Base-by-base conservation (phyloP, 2,113 vertebrate genomes). In the Aegithalos caudatus region DNA sequence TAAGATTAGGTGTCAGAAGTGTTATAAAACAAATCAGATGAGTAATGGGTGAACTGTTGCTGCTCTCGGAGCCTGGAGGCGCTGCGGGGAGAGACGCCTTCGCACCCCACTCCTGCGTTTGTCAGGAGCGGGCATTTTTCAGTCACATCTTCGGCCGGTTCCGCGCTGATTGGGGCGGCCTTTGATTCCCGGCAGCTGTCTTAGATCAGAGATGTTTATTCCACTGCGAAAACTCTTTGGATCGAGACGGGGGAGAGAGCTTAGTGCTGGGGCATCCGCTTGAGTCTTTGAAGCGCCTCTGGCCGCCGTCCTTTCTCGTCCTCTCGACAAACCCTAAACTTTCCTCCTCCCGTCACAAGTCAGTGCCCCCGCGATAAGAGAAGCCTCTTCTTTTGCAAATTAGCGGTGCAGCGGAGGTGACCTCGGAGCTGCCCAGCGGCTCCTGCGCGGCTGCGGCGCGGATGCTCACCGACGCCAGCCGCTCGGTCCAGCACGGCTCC, bases 191-290 rank as follows among this genome's bases (percentile, higher is more conserved):
- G 42, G 95, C 96, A 97, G 97, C 96, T 97, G 96, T 77, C 94
- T 97, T 80, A 76, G 74, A 93, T 98, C 96, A 97, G 92, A 86
- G 86, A 88, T 97, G 96, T 96, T 97, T 98, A 97, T 97, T 97
- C 78, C 87, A 77, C 64, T 28, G 81, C 47, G 93, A 95, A 95
- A 79, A 45, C 66, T 58, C 88, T 65, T 93, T 61, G 92, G 90
- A 90, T 81, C 10, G 50, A 86, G 87, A 86, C 25, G 62, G 65
- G 74, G 80, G 94, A 84, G 87, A 87, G 74, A 67, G 72, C n/a
- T 88, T 33, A 27, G 78, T 22, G 62, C 14, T 25, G 80, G 78
- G 90, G 78, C 56, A 71, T 54, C 91, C 4, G 25, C 29, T 28
- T 4, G 33, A 92, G 61, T 35, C 82, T 97, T 93, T 94, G 93